Evolutionary conservation across 2,888 invertebrate genomes (phyloP).

Genomic region (Didymodactylos carnosus): DNA sequence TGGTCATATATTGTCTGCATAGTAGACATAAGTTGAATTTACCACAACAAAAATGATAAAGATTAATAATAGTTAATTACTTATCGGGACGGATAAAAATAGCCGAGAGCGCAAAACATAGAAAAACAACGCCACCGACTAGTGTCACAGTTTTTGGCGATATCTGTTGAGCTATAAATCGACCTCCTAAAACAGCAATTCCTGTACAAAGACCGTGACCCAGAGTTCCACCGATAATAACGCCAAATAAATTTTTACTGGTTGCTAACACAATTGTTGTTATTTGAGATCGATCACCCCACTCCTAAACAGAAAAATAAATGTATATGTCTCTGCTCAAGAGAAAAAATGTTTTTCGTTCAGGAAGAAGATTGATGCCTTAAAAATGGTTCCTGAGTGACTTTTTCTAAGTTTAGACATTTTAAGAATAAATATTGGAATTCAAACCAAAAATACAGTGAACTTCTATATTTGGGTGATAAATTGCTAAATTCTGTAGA

Average conservation of each 20-base stretch:
- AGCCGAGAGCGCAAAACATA: conserved; percentile 13
- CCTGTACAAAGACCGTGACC: conserved; percentile 92
- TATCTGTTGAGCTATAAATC: conserved; percentile 86
- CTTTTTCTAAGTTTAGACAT: too few species aligned
- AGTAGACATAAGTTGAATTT: too few species aligned
- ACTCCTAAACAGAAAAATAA: conserved; percentile 46
- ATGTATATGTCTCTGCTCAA: too few species aligned
- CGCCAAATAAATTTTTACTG: conserved; percentile 76
- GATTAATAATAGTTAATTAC: too few species aligned
- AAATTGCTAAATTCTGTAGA: not conserved
- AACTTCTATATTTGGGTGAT: too few species aligned
- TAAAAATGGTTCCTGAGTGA: too few species aligned
- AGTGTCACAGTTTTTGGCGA: conserved; percentile 64
- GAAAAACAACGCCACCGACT: conserved; percentile 12
- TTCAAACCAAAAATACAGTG: too few species aligned
- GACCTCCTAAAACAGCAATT: conserved; percentile 80
- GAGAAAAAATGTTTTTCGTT: too few species aligned
- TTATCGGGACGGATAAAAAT: conserved; percentile 8
- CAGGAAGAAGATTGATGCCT: too few species aligned
- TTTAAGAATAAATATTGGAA: too few species aligned
- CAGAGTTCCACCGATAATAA: conserved; percentile 71
- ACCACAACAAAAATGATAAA: too few species aligned
- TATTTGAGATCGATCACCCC: conserved; percentile 93
- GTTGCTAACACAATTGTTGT: conserved; percentile 91
- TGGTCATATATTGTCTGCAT: too few species aligned